Conservation (phyloP, 2,113 vertebrate species). For the Bombycilla garrulus region DNA sequence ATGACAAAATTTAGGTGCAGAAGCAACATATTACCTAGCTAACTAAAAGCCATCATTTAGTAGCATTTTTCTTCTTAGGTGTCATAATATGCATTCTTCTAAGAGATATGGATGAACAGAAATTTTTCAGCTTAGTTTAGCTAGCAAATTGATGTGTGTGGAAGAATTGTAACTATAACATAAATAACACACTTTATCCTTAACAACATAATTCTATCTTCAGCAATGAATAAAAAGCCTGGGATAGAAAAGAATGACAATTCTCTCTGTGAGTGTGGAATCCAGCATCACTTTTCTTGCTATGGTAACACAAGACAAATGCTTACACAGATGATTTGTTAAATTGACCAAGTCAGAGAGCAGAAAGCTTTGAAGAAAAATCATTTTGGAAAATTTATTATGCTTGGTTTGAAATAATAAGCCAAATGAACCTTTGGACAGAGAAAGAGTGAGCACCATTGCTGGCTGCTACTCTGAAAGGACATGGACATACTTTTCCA, state of each 20-base stretch:
- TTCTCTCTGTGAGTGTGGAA: neutral
- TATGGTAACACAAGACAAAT: neutral
- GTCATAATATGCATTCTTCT: neutral
- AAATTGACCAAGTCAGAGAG: constrained; percentile 11
- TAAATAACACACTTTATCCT: neutral
- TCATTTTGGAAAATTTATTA: neutral
- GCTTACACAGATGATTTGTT: neutral
- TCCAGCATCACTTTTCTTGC: neutral
- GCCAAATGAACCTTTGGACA: neutral
- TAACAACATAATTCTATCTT: neutral
- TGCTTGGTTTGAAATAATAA: neutral
- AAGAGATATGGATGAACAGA: neutral
- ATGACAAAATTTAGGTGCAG: neutral
- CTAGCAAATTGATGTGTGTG: neutral
- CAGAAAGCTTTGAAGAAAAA: constrained; percentile 23
- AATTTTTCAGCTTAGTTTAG: neutral
- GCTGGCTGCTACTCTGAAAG: neutral
- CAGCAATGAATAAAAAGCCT: neutral
- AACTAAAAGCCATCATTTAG: neutral
- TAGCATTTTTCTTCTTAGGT: neutral
- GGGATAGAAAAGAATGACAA: neutral
- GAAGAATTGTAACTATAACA: neutral
- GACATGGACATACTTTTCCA: neutral
- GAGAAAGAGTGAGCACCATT: neutral
- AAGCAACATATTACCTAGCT: neutral